Evolutionary conservation across 2,113 vertebrate genomes (phyloP).

Genomic region (Psettodes erumei): DNA sequence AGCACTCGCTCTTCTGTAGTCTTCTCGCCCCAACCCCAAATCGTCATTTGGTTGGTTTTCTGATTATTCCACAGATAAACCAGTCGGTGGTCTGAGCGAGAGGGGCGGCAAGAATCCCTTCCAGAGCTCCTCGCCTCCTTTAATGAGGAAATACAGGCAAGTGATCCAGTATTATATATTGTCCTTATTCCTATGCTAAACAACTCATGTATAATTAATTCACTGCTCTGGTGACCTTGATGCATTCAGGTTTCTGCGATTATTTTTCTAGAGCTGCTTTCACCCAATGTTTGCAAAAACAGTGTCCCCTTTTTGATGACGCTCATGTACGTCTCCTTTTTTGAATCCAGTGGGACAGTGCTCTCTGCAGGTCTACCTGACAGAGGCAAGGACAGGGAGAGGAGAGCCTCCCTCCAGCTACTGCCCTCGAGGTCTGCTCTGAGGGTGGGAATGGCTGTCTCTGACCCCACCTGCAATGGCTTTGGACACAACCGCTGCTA

Average conservation of each 20-base stretch:
- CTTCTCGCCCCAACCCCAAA: neutral
- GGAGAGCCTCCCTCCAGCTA: conserved; percentile 76
- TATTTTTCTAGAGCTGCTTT: neutral
- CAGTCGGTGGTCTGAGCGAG: conserved; percentile 59
- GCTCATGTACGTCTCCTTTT: conserved; percentile 2
- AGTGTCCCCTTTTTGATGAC: fast-evolving
- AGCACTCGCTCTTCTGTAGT: neutral
- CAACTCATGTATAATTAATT: neutral
- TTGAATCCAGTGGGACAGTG: conserved; percentile 57
- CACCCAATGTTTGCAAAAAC: neutral
- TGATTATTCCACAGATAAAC: conserved; percentile 72
- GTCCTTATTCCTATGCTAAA: neutral
- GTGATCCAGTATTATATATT: conserved; percentile 17
- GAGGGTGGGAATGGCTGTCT: conserved; percentile 38
- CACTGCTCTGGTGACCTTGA: neutral
- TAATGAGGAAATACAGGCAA: conserved; percentile 79
- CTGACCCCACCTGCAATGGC: conserved; percentile 52
- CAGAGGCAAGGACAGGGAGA: conserved; percentile 64
- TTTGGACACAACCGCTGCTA: conserved; percentile 68
- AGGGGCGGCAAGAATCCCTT: conserved; percentile 66
- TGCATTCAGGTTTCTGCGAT: neutral
- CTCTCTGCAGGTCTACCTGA: conserved; percentile 66
- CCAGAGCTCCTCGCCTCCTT: conserved; percentile 63
- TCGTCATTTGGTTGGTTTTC: neutral
- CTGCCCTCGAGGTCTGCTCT: conserved; percentile 68